Evolutionary conservation across 1,140 invertebrate genomes (phyloP).

Genomic region (Pachyrhynchus sulphureomaculatus): DNA sequence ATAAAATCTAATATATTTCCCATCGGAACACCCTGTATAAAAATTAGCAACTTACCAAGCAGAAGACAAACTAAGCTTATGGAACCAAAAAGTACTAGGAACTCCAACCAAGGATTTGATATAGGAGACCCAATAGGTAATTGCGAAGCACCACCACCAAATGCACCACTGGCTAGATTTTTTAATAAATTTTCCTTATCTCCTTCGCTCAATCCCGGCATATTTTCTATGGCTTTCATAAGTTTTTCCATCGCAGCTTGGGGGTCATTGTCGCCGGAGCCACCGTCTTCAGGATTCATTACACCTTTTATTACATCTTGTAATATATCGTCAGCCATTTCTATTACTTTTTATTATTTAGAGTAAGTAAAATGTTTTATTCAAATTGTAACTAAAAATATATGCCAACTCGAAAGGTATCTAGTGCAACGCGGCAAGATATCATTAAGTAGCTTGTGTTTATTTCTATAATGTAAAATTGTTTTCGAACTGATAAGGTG

Average conservation of each 20-base stretch:
- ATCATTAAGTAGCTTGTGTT: background rate
- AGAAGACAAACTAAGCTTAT: no score
- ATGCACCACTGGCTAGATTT: background rate
- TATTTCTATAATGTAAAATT: background rate
- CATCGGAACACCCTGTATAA: no score
- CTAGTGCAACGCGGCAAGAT: background rate
- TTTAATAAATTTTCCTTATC: conserved; percentile 10
- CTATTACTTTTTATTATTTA: no score
- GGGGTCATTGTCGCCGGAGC: background rate
- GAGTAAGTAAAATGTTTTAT: no score
- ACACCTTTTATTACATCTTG: conserved; percentile 15
- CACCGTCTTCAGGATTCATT: background rate
- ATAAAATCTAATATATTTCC: no score
- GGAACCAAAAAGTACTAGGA: no score
- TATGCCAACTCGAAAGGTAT: background rate
- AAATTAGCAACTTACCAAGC: no score
- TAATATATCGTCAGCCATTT: conserved; percentile 18
- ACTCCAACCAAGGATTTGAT: no score
- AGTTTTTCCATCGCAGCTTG: background rate
- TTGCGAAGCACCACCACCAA: background rate
- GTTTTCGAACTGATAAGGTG: background rate
- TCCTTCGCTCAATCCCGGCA: background rate
- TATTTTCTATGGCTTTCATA: conserved; percentile 5
- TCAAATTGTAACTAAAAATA: no score
- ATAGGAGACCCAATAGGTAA: background rate